phyloP scores from a whole-genome alignment of 1,140 invertebrate genomes.

The Nebria ingens region DNA sequence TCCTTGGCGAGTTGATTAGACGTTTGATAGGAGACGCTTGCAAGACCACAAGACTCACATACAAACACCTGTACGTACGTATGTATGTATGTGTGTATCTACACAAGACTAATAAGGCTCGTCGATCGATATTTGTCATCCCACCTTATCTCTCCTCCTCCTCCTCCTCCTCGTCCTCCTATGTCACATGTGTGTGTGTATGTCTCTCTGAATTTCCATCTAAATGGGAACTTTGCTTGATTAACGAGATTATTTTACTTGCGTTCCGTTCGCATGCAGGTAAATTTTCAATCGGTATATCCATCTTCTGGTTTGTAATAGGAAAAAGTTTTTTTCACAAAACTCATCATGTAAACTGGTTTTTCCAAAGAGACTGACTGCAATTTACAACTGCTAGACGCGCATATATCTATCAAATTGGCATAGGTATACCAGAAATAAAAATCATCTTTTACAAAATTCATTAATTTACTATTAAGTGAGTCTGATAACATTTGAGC shows the following conservation, averaged over 20 bases:
- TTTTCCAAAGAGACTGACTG: too few relatives aligned
- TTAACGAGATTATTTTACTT: slow-evolving; percentile 4
- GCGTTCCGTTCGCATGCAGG: too few relatives aligned
- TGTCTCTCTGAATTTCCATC: slow-evolving; percentile 1
- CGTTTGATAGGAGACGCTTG: background rate
- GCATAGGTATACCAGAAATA: too few relatives aligned
- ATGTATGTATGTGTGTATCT: background rate
- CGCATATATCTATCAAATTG: too few relatives aligned
- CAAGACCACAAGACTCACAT: slow-evolving; percentile 1
- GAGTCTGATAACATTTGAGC: too few relatives aligned
- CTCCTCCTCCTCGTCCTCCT: too few relatives aligned
- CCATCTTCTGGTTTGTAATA: too few relatives aligned
- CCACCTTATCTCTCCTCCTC: background rate
- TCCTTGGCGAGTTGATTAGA: slow-evolving; percentile 17
- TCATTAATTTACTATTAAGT: too few relatives aligned
- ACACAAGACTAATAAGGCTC: background rate
- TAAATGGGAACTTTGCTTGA: slow-evolving; percentile 4
- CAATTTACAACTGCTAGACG: too few relatives aligned
- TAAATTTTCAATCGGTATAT: slow-evolving; percentile 7
- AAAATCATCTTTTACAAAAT: too few relatives aligned
- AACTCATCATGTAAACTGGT: slow-evolving; percentile 5
- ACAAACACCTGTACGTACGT: background rate
- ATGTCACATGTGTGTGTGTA: slow-evolving; percentile 3
- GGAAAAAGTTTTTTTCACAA: too few relatives aligned
- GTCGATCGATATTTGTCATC: slow-evolving; percentile 4